phyloP scores from a whole-genome alignment of 1,140 invertebrate genomes.

The Elymnias hypermnestra region DNA sequence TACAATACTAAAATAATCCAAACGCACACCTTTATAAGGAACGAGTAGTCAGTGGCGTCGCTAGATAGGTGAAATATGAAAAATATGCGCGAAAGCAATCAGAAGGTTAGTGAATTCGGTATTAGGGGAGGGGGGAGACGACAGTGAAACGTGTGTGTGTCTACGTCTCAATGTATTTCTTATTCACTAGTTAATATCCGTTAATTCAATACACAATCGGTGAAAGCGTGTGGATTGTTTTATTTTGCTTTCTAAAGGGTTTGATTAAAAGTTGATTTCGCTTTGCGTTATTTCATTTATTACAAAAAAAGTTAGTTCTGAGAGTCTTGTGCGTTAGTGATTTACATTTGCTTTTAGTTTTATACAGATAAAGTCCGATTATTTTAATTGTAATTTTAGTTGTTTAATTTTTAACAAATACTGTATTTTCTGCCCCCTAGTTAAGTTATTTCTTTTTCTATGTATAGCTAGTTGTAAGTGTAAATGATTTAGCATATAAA shows the following conservation, averaged over 20 bases:
- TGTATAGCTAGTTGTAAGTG: conserved; percentile 76
- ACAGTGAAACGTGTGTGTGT: conserved; percentile 40
- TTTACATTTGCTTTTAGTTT: conserved; percentile 66
- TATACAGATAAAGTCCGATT: conserved; percentile 65
- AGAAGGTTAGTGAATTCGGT: conserved; percentile 73
- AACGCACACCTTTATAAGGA: conserved; percentile 53
- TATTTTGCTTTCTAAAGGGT: conserved; percentile 4
- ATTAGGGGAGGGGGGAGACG: conserved; percentile 41
- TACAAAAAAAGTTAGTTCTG: conserved; percentile 40
- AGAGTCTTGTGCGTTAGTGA: conserved; percentile 64
- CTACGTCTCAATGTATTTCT: conserved; percentile 50
- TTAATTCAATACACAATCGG: conserved; percentile 52
- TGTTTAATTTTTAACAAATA: conserved; percentile 71
- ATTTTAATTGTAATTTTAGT: conserved; percentile 69
- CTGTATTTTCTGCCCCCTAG: conserved; percentile 72
- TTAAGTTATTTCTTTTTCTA: conserved; percentile 76
- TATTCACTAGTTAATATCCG: conserved; percentile 49
- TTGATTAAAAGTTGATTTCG: not conserved
- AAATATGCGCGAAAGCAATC: conserved; percentile 57
- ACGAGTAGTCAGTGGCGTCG: conserved; percentile 30
- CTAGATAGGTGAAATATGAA: conserved; percentile 57
- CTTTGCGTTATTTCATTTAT: no score
- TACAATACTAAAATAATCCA: conserved; percentile 33
- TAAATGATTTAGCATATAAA: conserved; percentile 75
- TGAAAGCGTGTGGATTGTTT: conserved; percentile 22